Evolutionary conservation across 2,797 vertebrate species (phyloP), one percentile per base, ranked within the genome.

Genomic region (Heliangelus exortis): DNA sequence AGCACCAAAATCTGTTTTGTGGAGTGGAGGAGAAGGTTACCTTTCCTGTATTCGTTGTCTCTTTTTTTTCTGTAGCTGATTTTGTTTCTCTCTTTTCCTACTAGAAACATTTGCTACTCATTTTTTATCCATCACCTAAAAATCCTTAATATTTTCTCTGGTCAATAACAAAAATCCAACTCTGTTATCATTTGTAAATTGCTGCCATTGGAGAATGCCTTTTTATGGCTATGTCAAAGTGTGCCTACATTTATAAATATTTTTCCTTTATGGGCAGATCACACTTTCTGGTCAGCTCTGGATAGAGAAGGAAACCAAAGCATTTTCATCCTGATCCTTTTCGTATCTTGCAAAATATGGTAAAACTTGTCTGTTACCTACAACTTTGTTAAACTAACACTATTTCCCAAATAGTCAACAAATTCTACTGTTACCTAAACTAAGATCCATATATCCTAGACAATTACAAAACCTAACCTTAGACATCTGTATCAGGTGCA

Each of bases 1-100:
- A 23, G 5, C 1, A 29, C 4, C n/a, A n/a, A n/a, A n/a, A 3
- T 4, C 3, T 2, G 10, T 62, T 84, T 54, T 3, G 20, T 9
- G 15, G 10, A 63, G 1, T 22, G 8, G 7, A 57, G 9, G 7
- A 58, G 12, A 36, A 54, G 12, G 5, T 6, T 58, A 3, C 4
- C 8, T 71, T 29, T 69, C 75, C 12, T 41, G 5, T n/a, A 73
- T 19, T 21, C 4, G 25, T 33, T n/a, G 14, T 41, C n/a, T 28
- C 7, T 66, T 7, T 17, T 80, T 80, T 69, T 62, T 9, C 23
- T 14, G 15, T 2, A 55, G 7, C 4, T 74, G 48, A 12, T 58
- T 47, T 12, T 25, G 1, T 23, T 58, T 13, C 7, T 76, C 1
- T 0, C 2, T 48, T 69, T 88, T 74, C 8, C 14, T 45, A 6